Evolutionary conservation across 2,888 invertebrate species (phyloP), one percentile per base, ranked within the genome.

Genomic region (Sminthurinus aureus): DNA sequence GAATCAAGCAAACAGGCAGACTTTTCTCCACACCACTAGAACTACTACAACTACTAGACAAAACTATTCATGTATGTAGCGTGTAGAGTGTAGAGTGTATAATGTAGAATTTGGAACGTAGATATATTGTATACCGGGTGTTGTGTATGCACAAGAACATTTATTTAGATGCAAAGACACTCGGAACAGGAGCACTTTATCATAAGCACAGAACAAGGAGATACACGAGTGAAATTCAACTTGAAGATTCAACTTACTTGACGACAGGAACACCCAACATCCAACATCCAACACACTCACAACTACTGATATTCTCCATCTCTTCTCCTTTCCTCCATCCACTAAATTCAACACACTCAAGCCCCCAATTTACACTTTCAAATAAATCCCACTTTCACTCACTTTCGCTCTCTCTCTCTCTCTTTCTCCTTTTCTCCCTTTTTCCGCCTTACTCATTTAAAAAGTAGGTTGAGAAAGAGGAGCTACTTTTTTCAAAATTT

Each of bases 231-330:
- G 51, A 75, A 75, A 51, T 51, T 75, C 51, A 75, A 75, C 50
- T n/a, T 75, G 75, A 75, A 75, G 75, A 13, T 38, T 75, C 75
- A 50, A 51, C 52, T 50, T 51, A 51, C 52, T 50, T 51, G 51
- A 38, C 75, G 75, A 75, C 75, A 75, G 75, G 50, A 75, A 75
- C 75, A 75, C n/a, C 75, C 50, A 13, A 50, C 75, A 38, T 18
- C 73, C 8, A n/a, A n/a, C n/a, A n/a, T n/a, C n/a, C n/a, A n/a
- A n/a, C n/a, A n/a, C n/a, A n/a, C n/a, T n/a, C n/a, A n/a, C n/a
- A n/a, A n/a, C n/a, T 38, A 38, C 38, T 4, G 6, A 1, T 66
- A 66, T n/a, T 58, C 58, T 58, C 9, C 18, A 13, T 58, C 58
- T 58, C 58, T 58, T 11, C 58, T 11, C 9, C 58, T 18, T 58